These are phyloP conservation scores for Eubasilissa splendida DNA, from an alignment of 2,888 invertebrate genomes.

Conservation along the genomic window DNA sequence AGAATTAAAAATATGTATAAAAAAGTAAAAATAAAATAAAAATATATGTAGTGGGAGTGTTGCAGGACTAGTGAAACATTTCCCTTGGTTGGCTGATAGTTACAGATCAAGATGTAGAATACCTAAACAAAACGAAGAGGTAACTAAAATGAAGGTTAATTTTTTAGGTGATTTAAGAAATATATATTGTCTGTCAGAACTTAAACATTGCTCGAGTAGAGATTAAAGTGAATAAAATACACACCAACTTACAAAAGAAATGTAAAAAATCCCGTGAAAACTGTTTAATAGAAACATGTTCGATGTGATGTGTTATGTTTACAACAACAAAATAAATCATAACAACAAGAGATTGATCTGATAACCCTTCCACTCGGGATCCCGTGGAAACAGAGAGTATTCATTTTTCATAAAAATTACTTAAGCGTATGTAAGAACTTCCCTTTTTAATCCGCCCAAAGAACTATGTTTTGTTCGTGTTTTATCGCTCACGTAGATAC, in stretches of 20 bases:
- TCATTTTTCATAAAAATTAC: neutral
- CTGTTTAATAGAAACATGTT: neutral
- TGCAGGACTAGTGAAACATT: no score
- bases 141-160: no score
- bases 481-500: no score
- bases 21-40: no score
- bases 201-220: no score
- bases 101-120: no score
- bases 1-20: no score
- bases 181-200: no score
- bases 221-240: neutral
- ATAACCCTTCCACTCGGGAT: conserved; percentile 4
- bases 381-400: neutral
- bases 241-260: neutral
- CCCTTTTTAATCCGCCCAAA: conserved; percentile 6
- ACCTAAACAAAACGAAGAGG: no score
- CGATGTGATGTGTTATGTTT: neutral
- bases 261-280: neutral
- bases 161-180: no score
- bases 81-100: no score
- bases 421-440: conserved; percentile 14
- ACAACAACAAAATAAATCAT: neutral
- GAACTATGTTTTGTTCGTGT: neutral
- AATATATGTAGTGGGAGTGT: no score
- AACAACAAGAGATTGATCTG: neutral